phyloP scores from a whole-genome alignment of 1,140 invertebrate species.

The Mylabris phalerata region DNA sequence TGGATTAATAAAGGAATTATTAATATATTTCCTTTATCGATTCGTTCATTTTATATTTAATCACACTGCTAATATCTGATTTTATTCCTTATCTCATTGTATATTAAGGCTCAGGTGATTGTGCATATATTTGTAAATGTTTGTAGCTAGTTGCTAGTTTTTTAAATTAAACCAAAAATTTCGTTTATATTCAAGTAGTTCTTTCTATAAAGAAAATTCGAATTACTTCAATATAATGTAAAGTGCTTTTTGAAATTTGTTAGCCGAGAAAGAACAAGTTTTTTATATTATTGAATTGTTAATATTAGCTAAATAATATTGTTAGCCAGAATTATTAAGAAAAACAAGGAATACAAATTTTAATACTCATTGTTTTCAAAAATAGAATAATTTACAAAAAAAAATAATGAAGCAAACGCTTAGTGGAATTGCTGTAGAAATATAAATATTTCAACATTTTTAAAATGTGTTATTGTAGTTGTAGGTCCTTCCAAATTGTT shows the following conservation, averaged over 20 bases:
- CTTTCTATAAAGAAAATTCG: slow-evolving; percentile 1
- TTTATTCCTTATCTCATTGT: background rate
- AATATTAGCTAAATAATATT: slow-evolving; percentile 10
- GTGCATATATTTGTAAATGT: slow-evolving; percentile 17
- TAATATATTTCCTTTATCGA: no score
- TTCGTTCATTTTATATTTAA: background rate
- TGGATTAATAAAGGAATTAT: no score
- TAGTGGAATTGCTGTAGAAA: slow-evolving; percentile 25
- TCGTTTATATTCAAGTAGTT: slow-evolving; percentile 14
- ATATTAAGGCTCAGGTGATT: slow-evolving; percentile 20
- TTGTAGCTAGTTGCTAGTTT: background rate
- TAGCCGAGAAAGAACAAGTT: slow-evolving; percentile 18
- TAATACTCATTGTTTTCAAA: slow-evolving; percentile 22
- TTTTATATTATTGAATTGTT: slow-evolving; percentile 25
- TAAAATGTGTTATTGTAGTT: slow-evolving; percentile 14
- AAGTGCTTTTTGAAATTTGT: slow-evolving; percentile 16
- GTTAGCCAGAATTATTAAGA: slow-evolving; percentile 10
- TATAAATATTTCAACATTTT: slow-evolving; percentile 29
- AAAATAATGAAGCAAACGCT: slow-evolving; percentile 9
- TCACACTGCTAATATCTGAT: background rate
- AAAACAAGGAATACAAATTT: background rate
- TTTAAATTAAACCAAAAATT: background rate
- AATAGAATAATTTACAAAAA: no score
- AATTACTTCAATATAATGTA: slow-evolving; percentile 7
- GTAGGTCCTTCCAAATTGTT: background rate